A percentile compares a stretch with the other conserved stretches of the same genome.
Evolutionary conservation across 2,888 invertebrate genomes (phyloP).

Genomic region (Yponomeuta sedellus): DNA sequence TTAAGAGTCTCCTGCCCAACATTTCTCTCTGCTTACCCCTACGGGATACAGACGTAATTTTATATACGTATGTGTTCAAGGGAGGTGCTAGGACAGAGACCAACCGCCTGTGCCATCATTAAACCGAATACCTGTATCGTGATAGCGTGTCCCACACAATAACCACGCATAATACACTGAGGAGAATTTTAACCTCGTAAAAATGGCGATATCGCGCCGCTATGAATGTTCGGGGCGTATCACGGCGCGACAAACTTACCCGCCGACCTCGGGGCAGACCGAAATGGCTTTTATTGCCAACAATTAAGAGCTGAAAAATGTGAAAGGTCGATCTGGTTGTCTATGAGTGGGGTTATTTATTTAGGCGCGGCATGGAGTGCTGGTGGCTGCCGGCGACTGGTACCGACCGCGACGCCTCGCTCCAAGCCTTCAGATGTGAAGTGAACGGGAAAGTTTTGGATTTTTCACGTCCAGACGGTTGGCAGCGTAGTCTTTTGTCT

Average conservation of each 20-base stretch:
- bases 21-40: too few species aligned
- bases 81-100: background rate
- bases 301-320: background rate
- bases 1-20: too few species aligned
- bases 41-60: too few species aligned
- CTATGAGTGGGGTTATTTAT: constrained; percentile 72
- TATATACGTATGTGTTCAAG: too few species aligned
- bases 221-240: constrained; percentile 9
- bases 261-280: background rate
- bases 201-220: constrained; percentile 30
- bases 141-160: constrained; percentile 17
- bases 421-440: background rate
- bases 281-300: constrained; percentile 6
- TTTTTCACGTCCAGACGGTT: constrained; percentile 1
- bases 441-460: constrained; percentile 8
- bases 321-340: constrained; percentile 18
- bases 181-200: constrained; percentile 57
- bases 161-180: constrained; percentile 31
- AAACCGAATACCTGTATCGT: background rate
- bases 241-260: constrained; percentile 6
- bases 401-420: constrained; percentile 24
- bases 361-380: constrained; percentile 47
- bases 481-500: background rate
- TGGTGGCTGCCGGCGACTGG: constrained; percentile 45
- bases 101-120: background rate